Conservation (phyloP, 2,113 vertebrate genomes). For the Tursiops truncatus region DNA sequence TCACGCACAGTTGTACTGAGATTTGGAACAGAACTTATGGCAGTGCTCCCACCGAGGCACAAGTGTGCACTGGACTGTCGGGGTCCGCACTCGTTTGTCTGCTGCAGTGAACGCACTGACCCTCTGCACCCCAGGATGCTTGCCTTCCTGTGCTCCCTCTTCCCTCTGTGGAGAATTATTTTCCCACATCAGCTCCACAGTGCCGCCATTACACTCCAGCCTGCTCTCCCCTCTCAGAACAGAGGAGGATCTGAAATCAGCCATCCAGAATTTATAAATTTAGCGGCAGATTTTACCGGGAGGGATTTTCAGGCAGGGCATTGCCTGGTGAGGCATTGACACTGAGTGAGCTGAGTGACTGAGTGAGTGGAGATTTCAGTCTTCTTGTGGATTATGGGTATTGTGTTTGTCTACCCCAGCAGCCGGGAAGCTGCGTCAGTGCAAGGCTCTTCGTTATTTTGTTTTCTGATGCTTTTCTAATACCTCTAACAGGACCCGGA, state of each 20-base stretch:
- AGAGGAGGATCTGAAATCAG: background rate
- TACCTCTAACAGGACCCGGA: background rate
- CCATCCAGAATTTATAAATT: background rate
- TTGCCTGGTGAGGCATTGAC: background rate
- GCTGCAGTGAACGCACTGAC: fast-evolving
- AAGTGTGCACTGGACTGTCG: background rate
- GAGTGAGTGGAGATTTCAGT: fast-evolving
- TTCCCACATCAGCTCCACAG: background rate
- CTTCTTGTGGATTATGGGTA: fast-evolving
- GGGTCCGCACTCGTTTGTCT: background rate
- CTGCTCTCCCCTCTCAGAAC: background rate
- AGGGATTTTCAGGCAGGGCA: background rate
- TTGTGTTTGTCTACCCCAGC: background rate
- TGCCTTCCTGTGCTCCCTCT: background rate
- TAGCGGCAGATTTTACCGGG: background rate
- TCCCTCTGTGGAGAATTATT: background rate
- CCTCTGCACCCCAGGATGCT: fast-evolving
- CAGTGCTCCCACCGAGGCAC: background rate
- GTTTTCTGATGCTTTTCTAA: background rate
- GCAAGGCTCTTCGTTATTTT: background rate
- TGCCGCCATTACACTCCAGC: background rate
- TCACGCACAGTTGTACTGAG: background rate
- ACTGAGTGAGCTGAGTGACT: background rate
- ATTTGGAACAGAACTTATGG: background rate
- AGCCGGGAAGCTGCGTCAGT: background rate